phyloP scores from a whole-genome alignment of 2,797 vertebrate species.

The Tapera naevia region DNA sequence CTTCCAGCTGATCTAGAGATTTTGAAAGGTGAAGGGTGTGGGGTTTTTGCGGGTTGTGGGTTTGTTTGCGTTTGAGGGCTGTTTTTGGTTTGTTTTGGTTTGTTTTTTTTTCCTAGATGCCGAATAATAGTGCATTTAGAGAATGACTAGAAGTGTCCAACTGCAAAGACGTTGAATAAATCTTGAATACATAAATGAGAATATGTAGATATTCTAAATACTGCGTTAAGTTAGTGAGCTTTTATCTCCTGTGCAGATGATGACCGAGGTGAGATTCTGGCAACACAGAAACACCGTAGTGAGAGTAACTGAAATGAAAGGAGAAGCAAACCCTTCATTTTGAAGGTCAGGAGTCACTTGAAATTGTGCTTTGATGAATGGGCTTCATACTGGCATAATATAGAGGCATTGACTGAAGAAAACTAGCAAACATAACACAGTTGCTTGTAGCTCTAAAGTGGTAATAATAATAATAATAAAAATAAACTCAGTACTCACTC shows the following conservation, averaged over 20 bases:
- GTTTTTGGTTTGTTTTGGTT: neutral
- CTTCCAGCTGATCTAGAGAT: neutral
- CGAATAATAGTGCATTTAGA: neutral
- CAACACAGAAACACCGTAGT: neutral
- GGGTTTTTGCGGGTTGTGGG: neutral
- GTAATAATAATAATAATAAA: neutral
- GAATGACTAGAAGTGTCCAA: neutral
- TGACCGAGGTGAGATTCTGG: constrained; percentile 11
- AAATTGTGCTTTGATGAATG: constrained; percentile 48
- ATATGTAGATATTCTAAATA: neutral
- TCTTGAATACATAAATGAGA: no score
- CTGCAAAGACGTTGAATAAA: neutral
- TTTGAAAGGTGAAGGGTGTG: neutral
- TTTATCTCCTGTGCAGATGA: neutral
- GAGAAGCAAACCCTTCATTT: constrained; percentile 38
- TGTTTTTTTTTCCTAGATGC: neutral
- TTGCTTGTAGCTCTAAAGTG: neutral
- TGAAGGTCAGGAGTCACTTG: constrained; percentile 54
- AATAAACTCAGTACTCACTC: neutral
- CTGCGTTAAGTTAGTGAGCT: neutral
- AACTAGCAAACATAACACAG: neutral
- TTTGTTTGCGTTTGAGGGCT: neutral
- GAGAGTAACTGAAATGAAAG: constrained; percentile 30
- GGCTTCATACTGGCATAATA: constrained; percentile 12
- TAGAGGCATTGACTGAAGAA: neutral